phyloP scores from a whole-genome alignment of 1,140 invertebrate genomes.

The Leptopilina boulardi region DNA sequence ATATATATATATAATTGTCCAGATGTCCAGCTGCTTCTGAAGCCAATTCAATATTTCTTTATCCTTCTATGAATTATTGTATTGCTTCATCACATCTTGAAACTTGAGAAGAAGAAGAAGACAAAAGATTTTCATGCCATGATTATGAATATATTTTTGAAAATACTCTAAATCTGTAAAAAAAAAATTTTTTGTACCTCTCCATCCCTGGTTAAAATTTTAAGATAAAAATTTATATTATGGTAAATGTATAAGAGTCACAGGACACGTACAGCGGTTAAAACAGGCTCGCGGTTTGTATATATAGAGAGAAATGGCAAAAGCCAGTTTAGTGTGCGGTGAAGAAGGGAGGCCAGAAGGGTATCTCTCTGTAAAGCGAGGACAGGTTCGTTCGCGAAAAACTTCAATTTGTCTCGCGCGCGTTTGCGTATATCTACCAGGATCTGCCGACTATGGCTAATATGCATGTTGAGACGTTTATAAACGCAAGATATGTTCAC shows the following conservation, averaged over 20 bases:
- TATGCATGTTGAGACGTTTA: constrained; percentile 19
- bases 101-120: no score
- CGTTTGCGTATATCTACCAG: constrained; percentile 41
- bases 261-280: constrained; percentile 1
- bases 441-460: constrained; percentile 42
- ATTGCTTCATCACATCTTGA: not conserved
- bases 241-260: no score
- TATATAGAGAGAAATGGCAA: constrained; percentile 19
- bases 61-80: not conserved
- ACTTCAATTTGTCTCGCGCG: constrained; percentile 53
- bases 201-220: no score
- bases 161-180: no score
- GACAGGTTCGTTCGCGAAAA: constrained; percentile 52
- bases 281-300: constrained; percentile 20
- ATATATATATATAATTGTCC: constrained; percentile 4
- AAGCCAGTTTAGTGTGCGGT: not conserved
- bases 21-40: constrained; percentile 12
- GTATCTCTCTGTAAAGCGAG: not conserved
- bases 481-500: not conserved
- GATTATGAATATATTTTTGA: no score
- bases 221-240: no score
- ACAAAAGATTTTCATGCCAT: no score
- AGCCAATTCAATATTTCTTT: not conserved
- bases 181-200: no score
- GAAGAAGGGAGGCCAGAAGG: not conserved